Evolutionary conservation across 2,888 invertebrate genomes (phyloP).

Genomic region (Selenia dentaria): DNA sequence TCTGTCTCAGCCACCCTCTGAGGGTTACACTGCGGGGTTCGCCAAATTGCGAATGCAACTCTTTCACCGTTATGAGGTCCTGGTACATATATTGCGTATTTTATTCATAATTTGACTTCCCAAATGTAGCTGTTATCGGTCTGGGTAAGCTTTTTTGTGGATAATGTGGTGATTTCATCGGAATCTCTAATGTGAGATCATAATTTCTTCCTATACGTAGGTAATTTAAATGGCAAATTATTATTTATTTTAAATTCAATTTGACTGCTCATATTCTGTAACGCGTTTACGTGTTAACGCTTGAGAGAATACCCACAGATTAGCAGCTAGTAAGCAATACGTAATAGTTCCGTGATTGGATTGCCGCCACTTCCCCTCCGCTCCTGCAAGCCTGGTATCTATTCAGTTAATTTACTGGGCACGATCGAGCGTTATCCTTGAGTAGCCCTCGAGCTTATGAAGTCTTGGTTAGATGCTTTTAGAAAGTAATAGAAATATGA

Average conservation of each 20-base stretch:
- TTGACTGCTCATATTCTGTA: no score
- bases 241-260: no score
- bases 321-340: constrained; percentile 21
- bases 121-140: no score
- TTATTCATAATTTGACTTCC: neutral
- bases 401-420: constrained; percentile 62
- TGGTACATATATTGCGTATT: constrained; percentile 8
- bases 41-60: constrained; percentile 49
- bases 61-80: constrained; percentile 9
- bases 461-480: constrained; percentile 9
- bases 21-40: constrained; percentile 30
- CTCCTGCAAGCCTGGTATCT: constrained; percentile 59
- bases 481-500: constrained; percentile 14
- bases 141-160: no score
- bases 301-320: constrained; percentile 17
- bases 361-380: constrained; percentile 58
- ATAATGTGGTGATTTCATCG: no score
- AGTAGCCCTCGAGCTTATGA: constrained; percentile 10
- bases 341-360: constrained; percentile 72
- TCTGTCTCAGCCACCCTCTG: neutral
- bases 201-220: no score
- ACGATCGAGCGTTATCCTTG: constrained; percentile 33
- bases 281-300: no score
- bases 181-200: no score
- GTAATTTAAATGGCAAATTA: no score